Evolutionary conservation across 2,888 invertebrate genomes (phyloP).

Genomic region (Aromia moschata): DNA sequence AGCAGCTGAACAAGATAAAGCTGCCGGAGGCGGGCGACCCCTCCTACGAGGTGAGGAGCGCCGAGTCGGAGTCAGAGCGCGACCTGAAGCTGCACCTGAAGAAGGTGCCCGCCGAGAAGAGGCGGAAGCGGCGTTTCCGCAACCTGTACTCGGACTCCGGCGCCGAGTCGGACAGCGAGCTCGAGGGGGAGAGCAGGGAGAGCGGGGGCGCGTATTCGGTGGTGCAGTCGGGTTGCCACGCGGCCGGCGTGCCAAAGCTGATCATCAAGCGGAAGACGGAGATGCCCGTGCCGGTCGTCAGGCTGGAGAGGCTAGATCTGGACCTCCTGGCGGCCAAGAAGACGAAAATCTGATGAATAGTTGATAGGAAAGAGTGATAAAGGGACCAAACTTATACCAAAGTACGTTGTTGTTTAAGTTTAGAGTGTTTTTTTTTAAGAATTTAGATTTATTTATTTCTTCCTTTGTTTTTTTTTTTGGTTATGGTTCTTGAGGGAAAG

Average conservation of each 20-base stretch:
- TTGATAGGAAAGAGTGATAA: conserved; percentile 37
- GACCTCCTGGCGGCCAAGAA: conserved; percentile 40
- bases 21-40: conserved; percentile 22
- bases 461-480: conserved; percentile 27
- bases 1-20: conserved; percentile 37
- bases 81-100: conserved; percentile 46
- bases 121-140: conserved; percentile 44
- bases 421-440: conserved; percentile 21
- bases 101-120: conserved; percentile 44
- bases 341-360: conserved; percentile 29
- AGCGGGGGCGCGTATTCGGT: conserved; percentile 50
- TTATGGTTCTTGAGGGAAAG: conserved; percentile 18
- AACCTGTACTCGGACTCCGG: conserved; percentile 44
- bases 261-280: conserved; percentile 54
- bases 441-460: conserved; percentile 27
- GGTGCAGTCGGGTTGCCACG: conserved; percentile 45
- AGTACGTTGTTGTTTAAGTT: conserved; percentile 34
- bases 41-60: conserved; percentile 41
- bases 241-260: conserved; percentile 53
- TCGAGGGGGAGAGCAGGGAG: conserved; percentile 31
- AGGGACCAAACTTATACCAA: conserved; percentile 49
- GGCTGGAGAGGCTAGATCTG: conserved; percentile 48
- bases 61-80: conserved; percentile 18
- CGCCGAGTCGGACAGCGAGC: conserved; percentile 39
- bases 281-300: conserved; percentile 51